Conservation (phyloP, 2,888 invertebrate genomes). For the Lordiphosa fenestrarum region DNA sequence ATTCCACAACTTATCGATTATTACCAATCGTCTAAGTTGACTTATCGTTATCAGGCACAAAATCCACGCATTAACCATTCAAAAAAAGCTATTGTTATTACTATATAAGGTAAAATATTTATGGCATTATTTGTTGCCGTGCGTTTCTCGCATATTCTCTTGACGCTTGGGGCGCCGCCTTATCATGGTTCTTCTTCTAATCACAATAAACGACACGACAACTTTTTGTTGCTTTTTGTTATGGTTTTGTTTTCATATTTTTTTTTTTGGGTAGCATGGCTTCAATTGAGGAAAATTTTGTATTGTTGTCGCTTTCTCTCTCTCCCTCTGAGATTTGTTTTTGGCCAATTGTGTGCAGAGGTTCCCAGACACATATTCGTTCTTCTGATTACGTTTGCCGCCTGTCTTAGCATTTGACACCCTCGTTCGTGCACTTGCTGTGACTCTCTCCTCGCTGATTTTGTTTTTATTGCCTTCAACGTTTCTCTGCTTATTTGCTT, state of each 20-base stretch:
- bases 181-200: constrained; percentile 49
- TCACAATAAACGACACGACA: constrained; percentile 60
- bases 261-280: constrained; percentile 14
- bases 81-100: constrained; percentile 21
- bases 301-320: constrained; percentile 13
- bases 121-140: constrained; percentile 37
- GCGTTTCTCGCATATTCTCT: constrained; percentile 1
- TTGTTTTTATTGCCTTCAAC: constrained; percentile 4
- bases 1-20: constrained; percentile 22
- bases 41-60: constrained; percentile 42
- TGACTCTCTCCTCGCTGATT: background rate
- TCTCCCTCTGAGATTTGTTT: constrained; percentile 5
- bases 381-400: constrained; percentile 21
- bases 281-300: constrained; percentile 3
- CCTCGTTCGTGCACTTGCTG: constrained; percentile 2
- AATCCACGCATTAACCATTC: constrained; percentile 29
- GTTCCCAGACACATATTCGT: constrained; percentile 19
- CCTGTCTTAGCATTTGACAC: constrained; percentile 13
- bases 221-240: constrained; percentile 4
- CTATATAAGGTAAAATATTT: constrained; percentile 27
- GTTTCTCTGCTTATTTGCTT: constrained; percentile 10
- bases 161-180: background rate
- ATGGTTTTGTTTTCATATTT: too few species aligned
- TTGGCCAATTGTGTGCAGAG: constrained; percentile 7
- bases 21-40: constrained; percentile 29